Base-by-base conservation (phyloP, 2,113 vertebrate species). In the Notarius lentiginosus region DNA sequence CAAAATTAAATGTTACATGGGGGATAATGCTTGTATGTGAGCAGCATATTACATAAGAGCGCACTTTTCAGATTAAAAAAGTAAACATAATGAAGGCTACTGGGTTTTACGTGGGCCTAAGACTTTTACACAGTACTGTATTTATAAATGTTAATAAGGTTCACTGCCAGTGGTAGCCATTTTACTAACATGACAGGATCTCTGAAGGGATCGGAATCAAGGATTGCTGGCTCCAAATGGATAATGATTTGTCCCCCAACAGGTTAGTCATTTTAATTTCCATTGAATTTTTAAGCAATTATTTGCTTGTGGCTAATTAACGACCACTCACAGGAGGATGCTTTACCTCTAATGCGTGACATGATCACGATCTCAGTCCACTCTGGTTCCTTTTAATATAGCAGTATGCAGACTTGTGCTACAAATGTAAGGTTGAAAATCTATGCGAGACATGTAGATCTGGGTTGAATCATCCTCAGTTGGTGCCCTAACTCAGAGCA, bases 391-490 rank as follows among this genome's bases (percentile, higher is more conserved):
- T 81, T 27, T 81, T 79, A 70, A 58, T 22, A 27, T 81, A 30
- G 6, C 18, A 63, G 55, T 55, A 55, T 65, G 47, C 60, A 86
- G 85, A 60, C 63, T 58, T 70, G 81, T 68, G 58, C 47, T 87
- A 83, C 56, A 83, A 83, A 76, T 63, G 47, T 56, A 89, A 56
- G 24, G 49, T 18, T 65, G 30, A 84, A 76, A 22, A 83, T 82
- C 60, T 76, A 83, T 58, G 34, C 73, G 12, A 60, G 80, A 82
- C 58, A 63, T 66, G 53, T 70, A 53, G 75, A 76, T 86, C 79
- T 51, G 58, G 84, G 82, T 53, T 88, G 89, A 90, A 81, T 82
- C 41, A 87, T 82, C 70, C 58, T 53, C 77, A 76, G 77, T 34
- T 82, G 72, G 27, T 77, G 61, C 55, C 55, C 66, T 86, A 58